Evolutionary conservation across 30 jellyfish, hydroid and myxozoan species (phyloP).

Genomic region (Haliclystus octoradiatus): DNA sequence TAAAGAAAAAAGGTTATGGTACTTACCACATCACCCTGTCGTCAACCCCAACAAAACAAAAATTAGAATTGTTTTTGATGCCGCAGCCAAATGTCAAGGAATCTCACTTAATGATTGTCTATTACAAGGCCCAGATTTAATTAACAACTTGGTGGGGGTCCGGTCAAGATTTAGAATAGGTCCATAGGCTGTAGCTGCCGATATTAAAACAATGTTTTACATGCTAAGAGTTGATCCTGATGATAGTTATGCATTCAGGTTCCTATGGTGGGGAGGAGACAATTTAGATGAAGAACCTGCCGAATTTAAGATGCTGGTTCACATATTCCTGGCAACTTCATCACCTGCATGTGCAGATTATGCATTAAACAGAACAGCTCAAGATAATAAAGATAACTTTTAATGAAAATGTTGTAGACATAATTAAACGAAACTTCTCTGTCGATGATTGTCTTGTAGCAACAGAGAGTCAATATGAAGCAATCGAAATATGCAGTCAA

Average conservation of each 20-base stretch:
- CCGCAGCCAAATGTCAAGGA: conserved; percentile 32
- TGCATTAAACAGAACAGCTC: conserved; percentile 29
- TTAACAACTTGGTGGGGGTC: conserved; percentile 37
- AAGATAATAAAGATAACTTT: conserved; percentile 7
- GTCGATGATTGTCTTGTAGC: background rate
- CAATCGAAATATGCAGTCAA: too few relatives aligned
- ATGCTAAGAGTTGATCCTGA: conserved; percentile 29
- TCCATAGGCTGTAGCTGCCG: conserved; percentile 39
- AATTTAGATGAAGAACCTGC: conserved; percentile 9
- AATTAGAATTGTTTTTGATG: conserved; percentile 30
- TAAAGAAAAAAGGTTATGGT: too few relatives aligned
- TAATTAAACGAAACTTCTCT: conserved; percentile 28
- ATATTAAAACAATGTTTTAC: conserved; percentile 33
- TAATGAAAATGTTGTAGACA: conserved; percentile 4
- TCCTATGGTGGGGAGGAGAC: conserved; percentile 39
- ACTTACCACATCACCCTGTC: conserved; percentile 41
- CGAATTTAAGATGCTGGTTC: conserved; percentile 42
- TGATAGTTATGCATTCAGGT: conserved; percentile 19
- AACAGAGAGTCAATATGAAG: background rate
- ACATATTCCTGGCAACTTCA: conserved; percentile 20
- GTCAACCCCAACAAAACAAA: conserved; percentile 29
- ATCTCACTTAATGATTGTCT: conserved; percentile 24
- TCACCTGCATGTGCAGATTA: conserved; percentile 36
- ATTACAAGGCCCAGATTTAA: conserved; percentile 34
- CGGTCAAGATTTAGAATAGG: conserved; percentile 18